These are phyloP conservation scores for Melanocharis versteri DNA, from an alignment of 2,113 vertebrate genomes.

Conservation along the genomic window DNA sequence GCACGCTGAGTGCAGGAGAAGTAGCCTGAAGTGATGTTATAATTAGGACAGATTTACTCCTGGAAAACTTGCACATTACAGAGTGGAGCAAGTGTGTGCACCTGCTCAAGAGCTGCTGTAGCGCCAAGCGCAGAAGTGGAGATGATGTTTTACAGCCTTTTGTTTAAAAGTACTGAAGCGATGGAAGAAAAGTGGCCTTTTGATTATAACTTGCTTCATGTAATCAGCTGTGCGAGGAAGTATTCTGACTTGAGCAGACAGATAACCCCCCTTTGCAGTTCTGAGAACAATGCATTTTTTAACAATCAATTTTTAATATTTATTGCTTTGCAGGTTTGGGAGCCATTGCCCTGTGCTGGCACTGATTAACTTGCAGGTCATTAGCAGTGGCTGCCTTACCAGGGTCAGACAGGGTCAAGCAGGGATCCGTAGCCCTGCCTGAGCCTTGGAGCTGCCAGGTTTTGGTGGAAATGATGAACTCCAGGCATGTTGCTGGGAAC, in stretches of 20 bases:
- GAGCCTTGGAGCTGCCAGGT: background rate
- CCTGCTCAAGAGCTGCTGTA: background rate
- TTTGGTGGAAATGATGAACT: background rate
- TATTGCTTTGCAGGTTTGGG: background rate
- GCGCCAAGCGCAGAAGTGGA: accelerated
- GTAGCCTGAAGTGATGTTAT: conserved; percentile 60
- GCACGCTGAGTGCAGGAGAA: background rate
- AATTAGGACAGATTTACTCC: conserved; percentile 22
- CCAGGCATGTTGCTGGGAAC: background rate
- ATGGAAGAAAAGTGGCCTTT: background rate
- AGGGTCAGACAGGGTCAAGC: background rate
- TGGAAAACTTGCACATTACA: background rate
- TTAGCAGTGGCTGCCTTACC: background rate
- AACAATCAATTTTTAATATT: background rate
- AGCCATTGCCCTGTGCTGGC: background rate
- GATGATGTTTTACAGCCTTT: background rate
- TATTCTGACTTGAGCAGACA: background rate
- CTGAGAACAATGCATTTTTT: background rate
- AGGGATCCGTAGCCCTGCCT: background rate
- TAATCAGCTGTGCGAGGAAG: background rate
- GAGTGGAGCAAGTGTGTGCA: background rate
- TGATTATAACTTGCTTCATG: background rate
- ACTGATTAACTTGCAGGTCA: background rate
- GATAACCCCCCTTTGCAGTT: no score
- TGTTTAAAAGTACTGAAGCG: background rate